Evolutionary conservation across 2,113 vertebrate genomes (phyloP).

Genomic region (Alligator sinensis): DNA sequence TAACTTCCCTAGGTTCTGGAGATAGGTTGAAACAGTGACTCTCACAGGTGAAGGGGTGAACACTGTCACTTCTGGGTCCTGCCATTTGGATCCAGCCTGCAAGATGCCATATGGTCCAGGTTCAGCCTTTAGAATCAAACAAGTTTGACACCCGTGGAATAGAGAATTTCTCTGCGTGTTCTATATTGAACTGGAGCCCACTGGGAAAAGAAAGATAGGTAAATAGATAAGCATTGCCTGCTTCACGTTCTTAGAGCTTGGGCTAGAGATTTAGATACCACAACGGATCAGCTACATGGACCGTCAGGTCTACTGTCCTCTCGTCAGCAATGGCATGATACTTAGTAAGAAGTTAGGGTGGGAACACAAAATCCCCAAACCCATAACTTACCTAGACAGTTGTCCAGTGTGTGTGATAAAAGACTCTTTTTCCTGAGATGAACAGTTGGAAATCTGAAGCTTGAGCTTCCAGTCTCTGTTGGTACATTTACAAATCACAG

Average conservation of each 20-base stretch:
- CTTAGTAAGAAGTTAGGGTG: background rate
- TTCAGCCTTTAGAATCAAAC: too few relatives aligned
- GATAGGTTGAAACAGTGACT: too few relatives aligned
- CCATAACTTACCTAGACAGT: background rate
- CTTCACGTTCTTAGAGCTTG: background rate
- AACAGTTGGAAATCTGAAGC: background rate
- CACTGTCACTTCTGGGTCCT: too few relatives aligned
- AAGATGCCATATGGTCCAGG: too few relatives aligned
- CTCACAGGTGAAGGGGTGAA: too few relatives aligned
- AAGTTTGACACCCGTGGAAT: too few relatives aligned
- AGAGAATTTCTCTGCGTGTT: background rate
- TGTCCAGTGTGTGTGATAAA: background rate
- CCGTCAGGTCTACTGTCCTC: background rate
- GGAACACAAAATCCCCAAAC: background rate
- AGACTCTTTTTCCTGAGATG: background rate
- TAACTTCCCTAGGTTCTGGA: too few relatives aligned
- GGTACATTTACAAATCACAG: accelerated
- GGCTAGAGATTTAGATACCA: background rate
- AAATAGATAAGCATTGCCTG: background rate
- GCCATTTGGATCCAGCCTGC: too few relatives aligned
- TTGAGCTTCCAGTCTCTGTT: background rate
- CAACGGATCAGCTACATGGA: background rate
- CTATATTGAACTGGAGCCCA: background rate
- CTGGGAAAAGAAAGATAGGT: background rate
- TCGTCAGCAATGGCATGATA: background rate